phyloP scores from a whole-genome alignment of 2,888 invertebrate genomes.

The Cheilosia variabilis region DNA sequence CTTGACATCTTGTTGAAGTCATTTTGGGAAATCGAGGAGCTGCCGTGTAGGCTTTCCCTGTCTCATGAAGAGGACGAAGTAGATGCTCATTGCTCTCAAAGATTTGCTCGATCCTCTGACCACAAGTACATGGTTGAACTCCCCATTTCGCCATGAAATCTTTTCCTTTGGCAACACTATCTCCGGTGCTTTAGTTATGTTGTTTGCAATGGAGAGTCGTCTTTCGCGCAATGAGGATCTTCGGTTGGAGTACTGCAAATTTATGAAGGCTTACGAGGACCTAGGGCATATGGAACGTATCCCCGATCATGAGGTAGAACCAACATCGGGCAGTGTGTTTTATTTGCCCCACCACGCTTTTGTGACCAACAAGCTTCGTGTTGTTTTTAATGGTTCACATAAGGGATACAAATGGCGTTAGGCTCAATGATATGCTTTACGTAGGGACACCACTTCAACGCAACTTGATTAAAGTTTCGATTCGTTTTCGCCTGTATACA shows the following conservation, averaged over 20 bases:
- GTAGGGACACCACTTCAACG: conserved; percentile 64
- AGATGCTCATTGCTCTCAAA: conserved; percentile 1
- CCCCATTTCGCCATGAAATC: conserved; percentile 15
- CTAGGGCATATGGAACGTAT: conserved; percentile 33
- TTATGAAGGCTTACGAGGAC: conserved; percentile 19
- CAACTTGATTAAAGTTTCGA: conserved; percentile 52
- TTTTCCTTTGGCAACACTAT: conserved; percentile 13
- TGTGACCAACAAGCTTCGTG: conserved; percentile 65
- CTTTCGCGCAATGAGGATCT: not conserved
- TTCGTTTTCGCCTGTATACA: conserved; percentile 28
- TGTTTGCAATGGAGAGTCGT: conserved; percentile 20
- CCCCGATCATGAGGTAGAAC: conserved; percentile 5
- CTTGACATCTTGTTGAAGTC: not conserved
- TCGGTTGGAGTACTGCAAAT: not conserved
- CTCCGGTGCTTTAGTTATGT: conserved; percentile 13
- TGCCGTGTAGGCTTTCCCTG: not conserved
- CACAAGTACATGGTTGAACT: conserved; percentile 18
- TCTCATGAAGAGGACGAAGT: not conserved
- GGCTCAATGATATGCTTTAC: conserved; percentile 53
- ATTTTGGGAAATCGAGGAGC: conserved; percentile 8
- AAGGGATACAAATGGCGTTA: conserved; percentile 40
- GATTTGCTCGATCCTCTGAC: not conserved
- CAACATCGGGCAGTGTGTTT: conserved; percentile 30
- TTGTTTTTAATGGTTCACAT: conserved; percentile 73
- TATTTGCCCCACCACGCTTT: conserved; percentile 73